Conservation (phyloP, 1,140 invertebrate species). For the Asbolus verrucosus region DNA sequence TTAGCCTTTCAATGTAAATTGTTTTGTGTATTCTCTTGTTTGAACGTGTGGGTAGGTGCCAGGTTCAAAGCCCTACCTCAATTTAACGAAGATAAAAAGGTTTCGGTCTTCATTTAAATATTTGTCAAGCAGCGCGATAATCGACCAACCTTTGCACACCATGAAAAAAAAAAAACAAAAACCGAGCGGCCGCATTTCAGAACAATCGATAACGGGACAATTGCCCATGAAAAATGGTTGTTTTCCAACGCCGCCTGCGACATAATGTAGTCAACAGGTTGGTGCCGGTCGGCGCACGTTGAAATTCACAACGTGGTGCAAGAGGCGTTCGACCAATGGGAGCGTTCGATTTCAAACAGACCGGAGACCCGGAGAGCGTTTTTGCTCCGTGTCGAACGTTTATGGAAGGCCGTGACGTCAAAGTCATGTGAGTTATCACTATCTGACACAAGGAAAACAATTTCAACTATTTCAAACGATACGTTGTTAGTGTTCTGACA, state of each 20-base stretch:
- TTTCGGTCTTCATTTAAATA: conserved; percentile 16
- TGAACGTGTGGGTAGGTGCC: conserved; percentile 16
- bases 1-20: conserved; percentile 48
- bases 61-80: conserved; percentile 38
- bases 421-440: conserved; percentile 58
- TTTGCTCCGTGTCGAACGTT: conserved; percentile 17
- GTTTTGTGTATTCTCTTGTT: conserved; percentile 40
- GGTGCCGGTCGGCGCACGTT: conserved; percentile 35
- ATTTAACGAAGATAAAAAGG: conserved; percentile 29
- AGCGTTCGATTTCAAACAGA: conserved; percentile 10
- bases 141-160: conserved; percentile 15
- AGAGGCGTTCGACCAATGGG: conserved; percentile 30
- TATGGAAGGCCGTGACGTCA: conserved; percentile 58
- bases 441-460: conserved; percentile 55
- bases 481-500: conserved; percentile 49
- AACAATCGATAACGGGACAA: conserved; percentile 33
- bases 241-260: not conserved
- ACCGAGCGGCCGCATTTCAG: not conserved
- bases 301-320: conserved; percentile 41
- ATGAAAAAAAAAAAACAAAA: not conserved
- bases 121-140: conserved; percentile 12
- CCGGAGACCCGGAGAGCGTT: conserved; percentile 5
- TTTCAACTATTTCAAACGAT: conserved; percentile 53
- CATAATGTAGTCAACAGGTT: conserved; percentile 38
- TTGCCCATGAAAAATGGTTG: not conserved